These are phyloP conservation scores for Monomorium pharaonis DNA, from an alignment of 1,140 invertebrate species.

Conservation along the genomic window DNA sequence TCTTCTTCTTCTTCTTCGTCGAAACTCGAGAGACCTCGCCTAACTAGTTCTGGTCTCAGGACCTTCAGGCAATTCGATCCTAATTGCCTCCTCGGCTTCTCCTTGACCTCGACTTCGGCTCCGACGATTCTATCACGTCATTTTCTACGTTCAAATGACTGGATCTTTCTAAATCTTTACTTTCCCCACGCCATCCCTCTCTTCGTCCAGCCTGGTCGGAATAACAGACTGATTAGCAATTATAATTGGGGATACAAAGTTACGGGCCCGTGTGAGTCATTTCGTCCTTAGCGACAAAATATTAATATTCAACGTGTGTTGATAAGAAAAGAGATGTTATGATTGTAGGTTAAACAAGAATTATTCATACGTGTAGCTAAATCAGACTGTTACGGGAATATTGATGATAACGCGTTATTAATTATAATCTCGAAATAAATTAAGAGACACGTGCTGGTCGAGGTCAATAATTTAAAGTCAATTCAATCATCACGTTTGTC, in stretches of 20 bases:
- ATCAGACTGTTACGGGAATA: not conserved
- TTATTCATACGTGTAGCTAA: not conserved
- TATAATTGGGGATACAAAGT: not conserved
- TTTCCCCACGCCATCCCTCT: not conserved
- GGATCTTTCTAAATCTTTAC: conserved; percentile 21
- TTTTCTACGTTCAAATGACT: conserved; percentile 50
- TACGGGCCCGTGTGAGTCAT: not conserved
- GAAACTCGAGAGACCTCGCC: conserved; percentile 55
- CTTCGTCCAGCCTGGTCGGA: not conserved
- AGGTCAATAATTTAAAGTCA: conserved; percentile 5
- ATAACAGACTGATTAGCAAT: not conserved
- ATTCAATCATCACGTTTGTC: not conserved
- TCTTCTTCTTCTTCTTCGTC: conserved; percentile 25
- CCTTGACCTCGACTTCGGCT: conserved; percentile 59
- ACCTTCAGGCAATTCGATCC: conserved; percentile 65
- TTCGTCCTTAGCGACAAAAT: not conserved
- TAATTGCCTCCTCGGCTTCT: conserved; percentile 67
- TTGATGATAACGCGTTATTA: conserved; percentile 30
- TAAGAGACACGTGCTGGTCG: conserved; percentile 31
- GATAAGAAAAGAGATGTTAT: not conserved
- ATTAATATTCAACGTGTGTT: not conserved
- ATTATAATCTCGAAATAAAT: conserved; percentile 47
- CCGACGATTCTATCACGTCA: conserved; percentile 64
- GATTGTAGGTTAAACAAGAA: not conserved
- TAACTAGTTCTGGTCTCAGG: conserved; percentile 59